These are phyloP conservation scores for Cheilinus undulatus DNA, from an alignment of 2,113 vertebrate species.

Conservation along the genomic window DNA sequence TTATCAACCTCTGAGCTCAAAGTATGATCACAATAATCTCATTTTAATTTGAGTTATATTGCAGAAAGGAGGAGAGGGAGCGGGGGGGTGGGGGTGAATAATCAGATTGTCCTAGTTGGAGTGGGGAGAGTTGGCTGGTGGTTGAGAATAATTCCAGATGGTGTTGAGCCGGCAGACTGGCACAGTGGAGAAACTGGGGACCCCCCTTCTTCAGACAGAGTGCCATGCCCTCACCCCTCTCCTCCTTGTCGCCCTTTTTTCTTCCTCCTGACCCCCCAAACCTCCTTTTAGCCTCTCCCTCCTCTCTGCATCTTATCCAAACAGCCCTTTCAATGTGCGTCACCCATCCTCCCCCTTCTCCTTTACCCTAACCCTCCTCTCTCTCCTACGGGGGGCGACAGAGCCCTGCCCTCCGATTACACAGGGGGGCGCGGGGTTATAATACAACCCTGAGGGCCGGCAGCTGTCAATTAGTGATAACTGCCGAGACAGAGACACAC, in stretches of 20 bases:
- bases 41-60: conserved; percentile 81
- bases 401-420: conserved; percentile 94
- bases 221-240: conserved; percentile 71
- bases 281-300: conserved; percentile 53
- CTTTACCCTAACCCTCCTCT: conserved; percentile 75
- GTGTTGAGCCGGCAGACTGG: conserved; percentile 85
- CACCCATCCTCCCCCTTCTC: conserved; percentile 21
- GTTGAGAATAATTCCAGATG: conserved; percentile 92
- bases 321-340: conserved; percentile 58
- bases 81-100: conserved; percentile 53
- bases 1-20: conserved; percentile 66
- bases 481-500: conserved; percentile 83
- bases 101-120: conserved; percentile 79
- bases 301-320: conserved; percentile 55
- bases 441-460: conserved; percentile 95
- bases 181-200: conserved; percentile 79
- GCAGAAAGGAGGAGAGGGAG: conserved; percentile 26
- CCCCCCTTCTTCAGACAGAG: conserved; percentile 78
- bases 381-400: conserved; percentile 85
- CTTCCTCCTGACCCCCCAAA: conserved; percentile 36
- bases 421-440: conserved; percentile 91
- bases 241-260: conserved; percentile 11
- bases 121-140: conserved; percentile 80
- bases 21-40: conserved; percentile 79
- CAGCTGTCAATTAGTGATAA: conserved; percentile 99